These are phyloP conservation scores for Drosophila austrosaltans DNA, from an alignment of 2,888 invertebrate species.

Conservation along the genomic window DNA sequence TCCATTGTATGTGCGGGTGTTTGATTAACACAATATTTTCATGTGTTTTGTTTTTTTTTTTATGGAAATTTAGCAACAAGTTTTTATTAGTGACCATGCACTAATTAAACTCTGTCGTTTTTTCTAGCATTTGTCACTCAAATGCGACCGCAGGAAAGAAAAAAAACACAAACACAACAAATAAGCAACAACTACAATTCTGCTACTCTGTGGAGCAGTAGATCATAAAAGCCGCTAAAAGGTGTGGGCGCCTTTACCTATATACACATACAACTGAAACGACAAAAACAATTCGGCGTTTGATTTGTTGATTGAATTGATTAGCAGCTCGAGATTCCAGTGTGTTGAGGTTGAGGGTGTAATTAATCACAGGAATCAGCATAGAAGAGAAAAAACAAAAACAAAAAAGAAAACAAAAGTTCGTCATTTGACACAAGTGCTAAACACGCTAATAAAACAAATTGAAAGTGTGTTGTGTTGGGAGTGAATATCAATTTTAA, in stretches of 20 bases:
- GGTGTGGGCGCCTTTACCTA: slow-evolving; percentile 65
- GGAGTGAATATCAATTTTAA: neutral
- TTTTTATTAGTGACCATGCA: slow-evolving; percentile 79
- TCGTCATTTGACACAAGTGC: slow-evolving; percentile 48
- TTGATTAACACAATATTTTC: slow-evolving; percentile 71
- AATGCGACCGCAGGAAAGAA: slow-evolving; percentile 23
- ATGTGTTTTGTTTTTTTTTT: slow-evolving; percentile 30
- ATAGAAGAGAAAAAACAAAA: neutral
- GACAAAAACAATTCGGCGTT: slow-evolving; percentile 41
- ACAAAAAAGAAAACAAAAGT: slow-evolving; percentile 13
- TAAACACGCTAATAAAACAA: slow-evolving; percentile 51
- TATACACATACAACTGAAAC: slow-evolving; percentile 46
- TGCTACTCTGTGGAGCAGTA: slow-evolving; percentile 72
- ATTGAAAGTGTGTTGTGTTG: slow-evolving; percentile 33
- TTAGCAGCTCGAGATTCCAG: slow-evolving; percentile 53
- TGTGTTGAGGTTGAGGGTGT: slow-evolving; percentile 44
- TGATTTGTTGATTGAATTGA: slow-evolving; percentile 69
- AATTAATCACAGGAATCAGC: slow-evolving; percentile 55
- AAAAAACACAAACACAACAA: slow-evolving; percentile 46
- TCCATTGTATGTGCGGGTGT: slow-evolving; percentile 73
- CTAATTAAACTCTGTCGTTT: slow-evolving; percentile 73
- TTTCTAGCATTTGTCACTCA: slow-evolving; percentile 53
- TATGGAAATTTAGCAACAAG: slow-evolving; percentile 65
- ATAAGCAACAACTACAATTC: slow-evolving; percentile 20
- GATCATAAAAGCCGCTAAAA: slow-evolving; percentile 77